These are phyloP conservation scores for Paraplagusia blochii DNA, from an alignment of 2,113 vertebrate species.

Conservation along the genomic window DNA sequence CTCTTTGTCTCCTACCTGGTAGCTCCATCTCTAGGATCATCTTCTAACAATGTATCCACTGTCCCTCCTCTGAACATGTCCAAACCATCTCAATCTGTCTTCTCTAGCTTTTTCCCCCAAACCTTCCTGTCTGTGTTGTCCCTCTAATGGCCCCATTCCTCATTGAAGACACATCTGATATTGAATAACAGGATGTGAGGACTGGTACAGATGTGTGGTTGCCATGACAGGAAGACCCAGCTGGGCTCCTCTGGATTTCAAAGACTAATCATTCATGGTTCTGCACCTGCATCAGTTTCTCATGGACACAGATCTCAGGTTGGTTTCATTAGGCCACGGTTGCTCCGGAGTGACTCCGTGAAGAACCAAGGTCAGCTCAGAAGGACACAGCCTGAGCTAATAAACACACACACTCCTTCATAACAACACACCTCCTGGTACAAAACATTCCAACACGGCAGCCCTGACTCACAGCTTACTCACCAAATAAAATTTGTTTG, in stretches of 20 bases:
- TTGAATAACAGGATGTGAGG: constrained; percentile 20
- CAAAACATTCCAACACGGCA: constrained; percentile 48
- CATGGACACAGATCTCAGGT: constrained; percentile 41
- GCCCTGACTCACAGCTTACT: constrained; percentile 36
- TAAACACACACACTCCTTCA: constrained; percentile 61
- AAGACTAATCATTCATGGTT: constrained; percentile 45
- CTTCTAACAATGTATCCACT: no score
- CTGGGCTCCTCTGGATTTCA: constrained; percentile 48
- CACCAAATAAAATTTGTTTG: constrained; percentile 56
- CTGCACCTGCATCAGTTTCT: constrained; percentile 42
- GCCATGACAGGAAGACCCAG: constrained; percentile 40
- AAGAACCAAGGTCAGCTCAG: constrained; percentile 43
- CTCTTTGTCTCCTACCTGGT: no score
- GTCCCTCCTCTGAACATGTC: no score
- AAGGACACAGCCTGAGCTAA: constrained; percentile 52
- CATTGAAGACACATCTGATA: constrained; percentile 33
- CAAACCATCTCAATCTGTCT: no score
- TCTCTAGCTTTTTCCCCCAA: no score
- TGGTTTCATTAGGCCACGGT: constrained; percentile 41
- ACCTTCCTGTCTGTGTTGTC: no score
- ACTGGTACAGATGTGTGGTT: constrained; percentile 42
- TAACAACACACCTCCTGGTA: constrained; percentile 61
- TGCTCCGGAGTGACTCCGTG: constrained; percentile 25
- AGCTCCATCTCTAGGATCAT: no score
- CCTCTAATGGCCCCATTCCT: no score